These are phyloP conservation scores for Drosophila quadrilineata DNA, from an alignment of 1,140 invertebrate species.

Conservation along the genomic window DNA sequence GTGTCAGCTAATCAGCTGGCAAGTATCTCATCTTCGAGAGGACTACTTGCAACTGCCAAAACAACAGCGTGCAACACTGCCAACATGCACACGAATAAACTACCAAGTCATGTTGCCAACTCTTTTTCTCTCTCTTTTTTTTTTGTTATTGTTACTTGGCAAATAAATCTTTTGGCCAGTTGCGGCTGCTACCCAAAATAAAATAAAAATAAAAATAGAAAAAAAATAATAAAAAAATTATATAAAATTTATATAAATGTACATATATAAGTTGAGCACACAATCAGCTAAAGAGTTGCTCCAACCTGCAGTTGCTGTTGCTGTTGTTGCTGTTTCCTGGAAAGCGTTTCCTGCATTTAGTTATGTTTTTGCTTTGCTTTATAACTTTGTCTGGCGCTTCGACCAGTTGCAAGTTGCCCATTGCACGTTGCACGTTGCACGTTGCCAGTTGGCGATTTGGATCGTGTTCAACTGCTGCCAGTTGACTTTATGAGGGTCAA, in stretches of 20 bases:
- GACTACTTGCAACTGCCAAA: conserved; percentile 78
- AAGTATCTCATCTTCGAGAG: conserved; percentile 81
- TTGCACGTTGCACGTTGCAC: conserved; percentile 22
- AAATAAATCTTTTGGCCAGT: conserved; percentile 66
- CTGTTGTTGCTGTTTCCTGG: conserved; percentile 59
- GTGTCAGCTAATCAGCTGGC: conserved; percentile 79
- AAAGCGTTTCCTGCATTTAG: conserved; percentile 75
- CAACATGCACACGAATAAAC: conserved; percentile 77
- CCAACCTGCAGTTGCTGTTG: conserved; percentile 1
- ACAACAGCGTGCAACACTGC: conserved; percentile 60
- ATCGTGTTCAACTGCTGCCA: conserved; percentile 55
- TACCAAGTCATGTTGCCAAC: conserved; percentile 73
- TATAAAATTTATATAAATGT: too few species aligned
- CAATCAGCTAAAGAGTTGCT: conserved; percentile 52
- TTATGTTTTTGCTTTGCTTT: conserved; percentile 35
- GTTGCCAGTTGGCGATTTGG: conserved; percentile 49
- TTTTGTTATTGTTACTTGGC: conserved; percentile 50
- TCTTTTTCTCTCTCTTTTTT: conserved; percentile 27
- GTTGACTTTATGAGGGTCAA: conserved; percentile 76
- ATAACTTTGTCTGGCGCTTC: conserved; percentile 61
- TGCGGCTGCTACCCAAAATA: conserved; percentile 57
- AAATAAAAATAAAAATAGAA: conserved; percentile 16
- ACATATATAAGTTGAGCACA: conserved; percentile 69
- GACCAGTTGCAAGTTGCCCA: conserved; percentile 25
- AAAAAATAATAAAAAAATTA: too few species aligned